Base-by-base conservation (phyloP, 2,888 invertebrate genomes). In the Trachelus troglodyta region DNA sequence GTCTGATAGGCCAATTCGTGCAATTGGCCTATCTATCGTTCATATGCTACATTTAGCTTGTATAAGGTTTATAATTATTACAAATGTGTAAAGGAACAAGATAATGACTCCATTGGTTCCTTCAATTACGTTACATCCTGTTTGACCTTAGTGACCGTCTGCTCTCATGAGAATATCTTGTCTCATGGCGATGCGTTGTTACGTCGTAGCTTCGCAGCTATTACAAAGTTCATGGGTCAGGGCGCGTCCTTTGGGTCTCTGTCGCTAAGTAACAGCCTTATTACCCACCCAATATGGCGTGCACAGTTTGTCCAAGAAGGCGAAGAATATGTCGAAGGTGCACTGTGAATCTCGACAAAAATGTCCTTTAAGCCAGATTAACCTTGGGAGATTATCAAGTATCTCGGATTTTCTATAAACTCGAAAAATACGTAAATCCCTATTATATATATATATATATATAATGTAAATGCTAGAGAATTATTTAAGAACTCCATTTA, bases 171-270 rank as follows among this genome's bases (percentile, higher is more conserved):
- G 71, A n/a, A 71, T 71, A 71, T 71, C 30, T 33, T 30, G 9
- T 33, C 71, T 33, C 71, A 12, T 69, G 31, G 71, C 71, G n/a
- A 15, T 40, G 23, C 23, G 40, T 56, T 23, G 40, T 23, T 71
- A 30, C 71, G 33, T 33, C 31, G 71, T 33, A 30, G 71, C 9
- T 71, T 34, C 15, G 12, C 71, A 30, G 71, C 71, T 30, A 23
- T 71, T 71, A 71, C 11, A 34, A 33, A 34, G 71, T 71, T 71
- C 71, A 71, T 34, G 71, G 30, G 71, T 71, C 71, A 71, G 71
- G 23, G 30, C 30, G 30, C 9, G 33, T 71, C 71, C 71, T 30
- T 15, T 12, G 15, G 71, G 12, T 23, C 71, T 71, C 71, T 31
- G 71, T 12, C 71, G 6, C 30, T 31, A 6, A 31, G 71, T 33